These are phyloP conservation scores for Lithophane socia DNA, from an alignment of 2,888 invertebrate species.

Conservation along the genomic window DNA sequence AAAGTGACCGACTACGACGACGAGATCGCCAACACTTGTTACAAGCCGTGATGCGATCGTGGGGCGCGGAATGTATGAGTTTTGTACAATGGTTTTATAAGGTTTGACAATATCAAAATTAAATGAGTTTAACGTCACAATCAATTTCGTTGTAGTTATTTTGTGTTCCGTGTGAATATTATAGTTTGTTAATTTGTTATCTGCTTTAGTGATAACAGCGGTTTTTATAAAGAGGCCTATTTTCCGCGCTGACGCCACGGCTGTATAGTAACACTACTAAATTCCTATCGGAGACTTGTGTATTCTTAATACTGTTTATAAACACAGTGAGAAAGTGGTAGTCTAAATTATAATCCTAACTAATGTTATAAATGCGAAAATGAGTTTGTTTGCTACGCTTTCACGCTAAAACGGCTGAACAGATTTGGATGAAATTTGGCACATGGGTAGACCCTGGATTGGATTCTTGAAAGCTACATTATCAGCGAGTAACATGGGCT, in stretches of 20 bases:
- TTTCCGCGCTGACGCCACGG: not conserved
- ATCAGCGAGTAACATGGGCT: too few relatives aligned
- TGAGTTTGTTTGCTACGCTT: too few relatives aligned
- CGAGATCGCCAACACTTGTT: conserved; percentile 65
- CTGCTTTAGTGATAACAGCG: not conserved
- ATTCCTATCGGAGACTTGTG: not conserved
- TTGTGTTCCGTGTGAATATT: not conserved
- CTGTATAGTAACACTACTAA: not conserved
- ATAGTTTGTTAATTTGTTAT: not conserved
- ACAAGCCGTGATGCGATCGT: conserved; percentile 59
- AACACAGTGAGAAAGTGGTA: too few relatives aligned
- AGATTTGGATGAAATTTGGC: too few relatives aligned
- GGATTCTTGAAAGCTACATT: too few relatives aligned
- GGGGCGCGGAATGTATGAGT: not conserved
- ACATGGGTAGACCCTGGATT: too few relatives aligned
- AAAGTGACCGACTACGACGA: conserved; percentile 75
- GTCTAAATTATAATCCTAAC: too few relatives aligned
- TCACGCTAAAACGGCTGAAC: too few relatives aligned
- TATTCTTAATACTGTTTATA: not conserved
- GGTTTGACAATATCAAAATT: conserved; percentile 39
- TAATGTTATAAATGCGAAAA: too few relatives aligned
- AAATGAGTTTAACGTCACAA: conserved; percentile 24
- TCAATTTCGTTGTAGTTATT: conserved; percentile 8
- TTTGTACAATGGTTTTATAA: not conserved
- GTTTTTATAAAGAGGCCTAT: not conserved